Evolutionary conservation across 2,888 invertebrate genomes (phyloP).

Genomic region (Orchesellides sinensis): DNA sequence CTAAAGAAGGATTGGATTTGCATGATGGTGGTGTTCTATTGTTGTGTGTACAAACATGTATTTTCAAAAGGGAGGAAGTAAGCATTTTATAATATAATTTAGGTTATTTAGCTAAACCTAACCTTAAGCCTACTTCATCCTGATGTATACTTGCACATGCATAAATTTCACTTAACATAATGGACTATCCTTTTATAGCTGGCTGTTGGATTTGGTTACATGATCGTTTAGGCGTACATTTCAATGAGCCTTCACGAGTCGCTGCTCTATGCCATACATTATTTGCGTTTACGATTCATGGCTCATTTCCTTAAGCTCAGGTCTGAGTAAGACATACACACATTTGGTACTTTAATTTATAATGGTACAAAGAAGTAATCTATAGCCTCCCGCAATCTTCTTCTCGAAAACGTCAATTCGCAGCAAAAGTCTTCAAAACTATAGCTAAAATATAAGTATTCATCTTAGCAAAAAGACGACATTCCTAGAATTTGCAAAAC

Average conservation of each 20-base stretch:
- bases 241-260: not conserved
- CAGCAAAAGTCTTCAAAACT: too few species aligned
- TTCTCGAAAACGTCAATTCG: too few species aligned
- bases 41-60: not conserved
- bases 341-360: too few species aligned
- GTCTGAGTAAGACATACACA: too few species aligned
- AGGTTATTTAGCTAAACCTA: not conserved
- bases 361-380: too few species aligned
- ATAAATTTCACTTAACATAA: constrained; percentile 42
- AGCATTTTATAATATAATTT: not conserved
- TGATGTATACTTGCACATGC: constrained; percentile 14
- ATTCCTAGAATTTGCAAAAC: too few species aligned
- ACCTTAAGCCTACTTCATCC: not conserved
- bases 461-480: too few species aligned
- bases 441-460: too few species aligned
- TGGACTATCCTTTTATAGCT: constrained; percentile 18
- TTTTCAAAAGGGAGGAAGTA: not conserved
- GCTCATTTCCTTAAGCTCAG: not conserved
- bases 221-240: not conserved
- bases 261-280: not conserved
- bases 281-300: not conserved
- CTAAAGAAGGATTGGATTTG: constrained; percentile 27
- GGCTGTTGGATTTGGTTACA: not conserved
- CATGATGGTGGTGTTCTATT: constrained; percentile 11
- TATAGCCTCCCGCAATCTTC: too few species aligned